Conservation (phyloP, 2,797 vertebrate species). For the Glossophaga mutica region DNA sequence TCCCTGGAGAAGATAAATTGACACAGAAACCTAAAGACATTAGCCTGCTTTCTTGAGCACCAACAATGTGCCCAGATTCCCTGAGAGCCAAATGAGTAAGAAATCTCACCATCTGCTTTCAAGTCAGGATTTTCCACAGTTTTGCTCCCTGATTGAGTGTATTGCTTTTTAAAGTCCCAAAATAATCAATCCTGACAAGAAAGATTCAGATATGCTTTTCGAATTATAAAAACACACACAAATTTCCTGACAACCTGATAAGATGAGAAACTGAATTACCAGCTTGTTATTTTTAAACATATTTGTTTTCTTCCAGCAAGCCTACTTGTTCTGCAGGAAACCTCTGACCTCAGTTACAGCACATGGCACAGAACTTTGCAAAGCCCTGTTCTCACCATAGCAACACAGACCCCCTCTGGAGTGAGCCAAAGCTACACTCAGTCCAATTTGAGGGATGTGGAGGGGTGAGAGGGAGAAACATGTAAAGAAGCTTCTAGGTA, state of each 20-base stretch:
- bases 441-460: no score
- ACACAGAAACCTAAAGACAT: constrained; percentile 32
- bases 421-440: not conserved
- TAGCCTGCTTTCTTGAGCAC: not conserved
- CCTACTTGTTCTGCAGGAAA: not conserved
- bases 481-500: not conserved
- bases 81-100: not conserved
- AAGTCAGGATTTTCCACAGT: constrained; percentile 49
- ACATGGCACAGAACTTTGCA: not conserved
- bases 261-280: constrained; percentile 51
- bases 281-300: constrained; percentile 62
- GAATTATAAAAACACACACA: constrained; percentile 60
- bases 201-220: constrained; percentile 58
- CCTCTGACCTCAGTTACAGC: not conserved
- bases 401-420: constrained; percentile 2
- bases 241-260: constrained; percentile 63
- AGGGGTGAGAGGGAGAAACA: no score
- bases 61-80: not conserved
- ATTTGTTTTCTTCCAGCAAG: constrained; percentile 48
- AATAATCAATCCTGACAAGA: constrained; percentile 73
- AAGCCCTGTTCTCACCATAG: constrained; percentile 30
- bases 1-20: constrained; percentile 17
- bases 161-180: constrained; percentile 60
- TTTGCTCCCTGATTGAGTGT: constrained; percentile 42
- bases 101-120: constrained; percentile 60